Percentiles rank a stretch among this genome's conserved stretches.
These are phyloP conservation scores for Eublepharis macularius DNA, from an alignment of 2,113 vertebrate genomes.

Conservation along the genomic window DNA sequence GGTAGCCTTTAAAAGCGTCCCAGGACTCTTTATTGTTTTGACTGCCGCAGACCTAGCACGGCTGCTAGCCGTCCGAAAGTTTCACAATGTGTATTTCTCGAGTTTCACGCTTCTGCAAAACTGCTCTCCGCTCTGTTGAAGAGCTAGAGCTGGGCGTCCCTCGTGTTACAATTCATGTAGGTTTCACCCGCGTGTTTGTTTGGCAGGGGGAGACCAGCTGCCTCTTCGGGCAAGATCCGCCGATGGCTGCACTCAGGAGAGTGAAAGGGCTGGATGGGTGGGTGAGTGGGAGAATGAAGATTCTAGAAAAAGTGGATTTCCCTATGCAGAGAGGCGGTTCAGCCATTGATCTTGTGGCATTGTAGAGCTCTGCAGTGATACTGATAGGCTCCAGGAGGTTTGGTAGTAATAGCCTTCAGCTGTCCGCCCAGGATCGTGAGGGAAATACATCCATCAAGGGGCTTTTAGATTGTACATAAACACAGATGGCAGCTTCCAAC, in stretches of 20 bases:
- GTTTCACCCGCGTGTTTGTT: not conserved
- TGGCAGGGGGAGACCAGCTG: not conserved
- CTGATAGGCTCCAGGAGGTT: not conserved
- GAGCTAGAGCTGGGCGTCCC: not conserved
- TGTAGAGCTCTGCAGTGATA: not conserved
- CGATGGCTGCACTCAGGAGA: not conserved
- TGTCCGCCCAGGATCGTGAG: not conserved
- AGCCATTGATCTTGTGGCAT: not conserved
- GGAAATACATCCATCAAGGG: not conserved
- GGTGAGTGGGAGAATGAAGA: no score
- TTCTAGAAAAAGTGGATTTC: not conserved
- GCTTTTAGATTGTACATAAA: not conserved
- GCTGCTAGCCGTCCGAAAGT: not conserved
- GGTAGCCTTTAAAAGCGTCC: no score
- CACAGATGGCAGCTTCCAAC: not conserved
- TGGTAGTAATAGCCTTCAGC: not conserved
- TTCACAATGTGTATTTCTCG: not conserved
- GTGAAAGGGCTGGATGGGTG: not conserved
- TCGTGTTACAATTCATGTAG: not conserved
- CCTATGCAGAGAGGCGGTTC: not conserved
- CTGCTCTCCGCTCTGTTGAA: not conserved
- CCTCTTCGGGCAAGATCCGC: not conserved
- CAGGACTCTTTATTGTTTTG: no score
- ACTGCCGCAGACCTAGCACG: no score
- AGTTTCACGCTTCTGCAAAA: not conserved